Base-by-base conservation (phyloP, 2,888 invertebrate genomes). In the Gordius sp. region DNA sequence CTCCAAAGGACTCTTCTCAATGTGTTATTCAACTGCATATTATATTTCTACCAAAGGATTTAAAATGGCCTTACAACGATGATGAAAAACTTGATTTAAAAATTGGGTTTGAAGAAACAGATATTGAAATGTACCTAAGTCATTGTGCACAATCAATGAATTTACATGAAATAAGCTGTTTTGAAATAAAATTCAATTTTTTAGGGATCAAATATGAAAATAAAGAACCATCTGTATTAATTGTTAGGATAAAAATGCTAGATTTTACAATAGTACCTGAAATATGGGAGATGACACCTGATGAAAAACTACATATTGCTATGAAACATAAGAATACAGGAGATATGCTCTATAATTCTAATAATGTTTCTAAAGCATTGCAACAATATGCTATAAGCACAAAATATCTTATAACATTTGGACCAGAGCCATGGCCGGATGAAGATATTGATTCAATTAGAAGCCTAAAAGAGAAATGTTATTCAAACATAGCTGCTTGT, bases 401-500 rank as follows among this genome's bases (percentile, higher is more conserved):
- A 24, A 56, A 56, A 20, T 41, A 41, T 41, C 16, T 56, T 8
- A 18, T 56, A 56, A 20, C 56, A 18, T 28, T 56, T 41, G 41
- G 56, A 13, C 20, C 20, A 18, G 41, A 28, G 47, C 55, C 55
- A 16, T 54, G 55, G 55, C 55, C 55, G 16, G 26, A 54, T 26
- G 41, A 47, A 47, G 33, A 2, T 16, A 47, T 4, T 53, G 20
- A 53, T 13, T 41, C 47, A 53, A 56, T 56, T 4, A 41, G 20
- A 56, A 16, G 2, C 8, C 16, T 56, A 16, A 56, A 53, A 26
- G n/a, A 4, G 4, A 2, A 18, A 4, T 41, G 41, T 39, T 56
- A 41, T 41, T 53, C 13, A 47, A 56, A 56, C 23, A 56, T 56
- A 53, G 41, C 41, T 53, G 56, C 56, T 8, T 56, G 56, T 20